These are phyloP conservation scores for Geopemphigus sp. DNA, from an alignment of 1,140 invertebrate genomes.

Conservation along the genomic window DNA sequence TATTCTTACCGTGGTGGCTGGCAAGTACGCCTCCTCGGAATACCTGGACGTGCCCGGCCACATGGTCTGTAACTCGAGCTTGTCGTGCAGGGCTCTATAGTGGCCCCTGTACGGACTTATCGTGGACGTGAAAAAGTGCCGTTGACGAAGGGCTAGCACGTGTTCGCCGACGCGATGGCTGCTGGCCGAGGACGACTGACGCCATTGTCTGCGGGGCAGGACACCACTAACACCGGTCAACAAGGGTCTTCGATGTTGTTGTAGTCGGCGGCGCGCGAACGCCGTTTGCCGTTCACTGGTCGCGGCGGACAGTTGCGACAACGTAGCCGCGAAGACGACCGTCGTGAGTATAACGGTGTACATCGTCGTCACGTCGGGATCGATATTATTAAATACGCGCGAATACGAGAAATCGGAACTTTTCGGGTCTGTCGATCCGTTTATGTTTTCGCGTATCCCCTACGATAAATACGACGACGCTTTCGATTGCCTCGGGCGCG, in stretches of 20 bases:
- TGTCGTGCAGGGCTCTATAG: constrained; percentile 10
- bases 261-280: neutral
- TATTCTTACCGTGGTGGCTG: constrained; percentile 12
- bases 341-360: neutral
- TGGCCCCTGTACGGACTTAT: neutral
- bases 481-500: neutral
- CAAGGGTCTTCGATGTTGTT: neutral
- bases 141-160: neutral
- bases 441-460: too few species aligned
- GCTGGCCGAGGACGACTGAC: neutral
- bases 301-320: neutral
- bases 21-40: neutral
- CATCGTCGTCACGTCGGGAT: neutral
- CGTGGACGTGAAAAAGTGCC: neutral
- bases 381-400: neutral
- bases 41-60: constrained; percentile 23
- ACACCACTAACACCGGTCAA: neutral
- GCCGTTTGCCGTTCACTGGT: neutral
- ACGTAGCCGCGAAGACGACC: neutral
- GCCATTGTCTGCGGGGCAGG: neutral
- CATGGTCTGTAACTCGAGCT: neutral
- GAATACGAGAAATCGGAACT: neutral
- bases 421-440: too few species aligned
- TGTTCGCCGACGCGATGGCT: neutral
- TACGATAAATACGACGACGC: neutral